Evolutionary conservation across 2,113 vertebrate genomes (phyloP).

Genomic region (Rhadina sibilatrix): DNA sequence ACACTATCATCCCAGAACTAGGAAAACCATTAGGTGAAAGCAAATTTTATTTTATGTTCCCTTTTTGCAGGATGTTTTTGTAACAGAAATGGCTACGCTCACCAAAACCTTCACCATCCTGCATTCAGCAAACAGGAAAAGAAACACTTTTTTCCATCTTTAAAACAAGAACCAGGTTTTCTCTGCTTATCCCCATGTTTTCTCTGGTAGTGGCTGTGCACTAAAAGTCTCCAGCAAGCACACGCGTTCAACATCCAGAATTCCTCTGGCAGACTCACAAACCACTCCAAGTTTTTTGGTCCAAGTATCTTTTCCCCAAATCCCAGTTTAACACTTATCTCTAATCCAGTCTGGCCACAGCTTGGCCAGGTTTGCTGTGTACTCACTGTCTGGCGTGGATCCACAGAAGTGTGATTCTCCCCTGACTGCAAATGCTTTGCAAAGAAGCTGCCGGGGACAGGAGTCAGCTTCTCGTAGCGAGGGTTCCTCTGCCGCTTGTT

Average conservation of each 20-base stretch:
- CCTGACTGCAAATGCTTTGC: constrained; percentile 93
- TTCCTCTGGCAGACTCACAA: neutral
- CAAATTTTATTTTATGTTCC: neutral
- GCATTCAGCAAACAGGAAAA: neutral
- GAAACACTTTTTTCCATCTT: neutral
- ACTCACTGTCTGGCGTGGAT: constrained; percentile 91
- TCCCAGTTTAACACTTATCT: neutral
- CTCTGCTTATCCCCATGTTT: neutral
- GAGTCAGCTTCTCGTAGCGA: constrained; percentile 94
- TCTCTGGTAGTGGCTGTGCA: neutral
- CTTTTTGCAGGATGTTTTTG: neutral
- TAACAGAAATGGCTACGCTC: neutral
- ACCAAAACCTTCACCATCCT: neutral
- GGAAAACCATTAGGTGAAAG: neutral
- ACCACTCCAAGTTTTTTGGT: neutral
- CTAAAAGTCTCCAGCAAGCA: neutral
- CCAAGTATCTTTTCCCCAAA: neutral
- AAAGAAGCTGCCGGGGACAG: constrained; percentile 97
- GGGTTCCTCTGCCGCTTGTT: constrained; percentile 97
- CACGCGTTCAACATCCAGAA: neutral
- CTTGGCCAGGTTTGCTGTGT: too few relatives aligned
- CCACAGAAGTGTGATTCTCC: constrained; percentile 90
- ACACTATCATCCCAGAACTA: neutral
- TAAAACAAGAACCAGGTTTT: neutral
- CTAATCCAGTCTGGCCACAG: accelerated